Evolutionary conservation across 2,797 vertebrate genomes (phyloP).

Genomic region (Glyptemys insculpta): DNA sequence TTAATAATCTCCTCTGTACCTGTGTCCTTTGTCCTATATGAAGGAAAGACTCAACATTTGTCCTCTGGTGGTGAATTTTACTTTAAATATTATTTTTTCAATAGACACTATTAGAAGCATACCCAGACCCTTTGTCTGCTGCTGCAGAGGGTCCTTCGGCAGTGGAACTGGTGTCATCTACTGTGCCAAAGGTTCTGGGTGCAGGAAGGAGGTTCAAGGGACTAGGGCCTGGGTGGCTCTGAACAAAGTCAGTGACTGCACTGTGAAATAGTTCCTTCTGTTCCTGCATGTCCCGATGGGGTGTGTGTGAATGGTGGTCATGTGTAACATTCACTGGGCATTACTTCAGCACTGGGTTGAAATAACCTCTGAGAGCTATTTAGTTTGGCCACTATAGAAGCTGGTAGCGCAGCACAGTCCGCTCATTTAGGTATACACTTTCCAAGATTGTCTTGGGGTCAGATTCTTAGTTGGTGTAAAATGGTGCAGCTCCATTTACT

Average conservation of each 20-base stretch:
- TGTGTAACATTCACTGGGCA: not conserved
- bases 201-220: not conserved
- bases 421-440: not conserved
- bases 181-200: not conserved
- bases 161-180: not conserved
- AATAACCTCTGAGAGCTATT: not conserved
- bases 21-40: fast-evolving
- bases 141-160: not conserved
- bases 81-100: not conserved
- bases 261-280: not conserved
- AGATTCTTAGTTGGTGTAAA: not conserved
- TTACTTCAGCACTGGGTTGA: not conserved
- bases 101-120: not conserved
- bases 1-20: not conserved
- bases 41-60: not conserved
- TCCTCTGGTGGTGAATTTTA: not conserved
- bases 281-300: not conserved
- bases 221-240: not conserved
- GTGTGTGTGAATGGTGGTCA: not conserved
- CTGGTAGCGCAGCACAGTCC: not conserved
- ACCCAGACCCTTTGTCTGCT: not conserved
- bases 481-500: not conserved
- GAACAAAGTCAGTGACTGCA: not conserved
- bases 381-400: not conserved
- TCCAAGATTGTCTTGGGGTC: not conserved